Conservation (phyloP, 2,888 invertebrate species). For the Ptychoptera albimana region DNA sequence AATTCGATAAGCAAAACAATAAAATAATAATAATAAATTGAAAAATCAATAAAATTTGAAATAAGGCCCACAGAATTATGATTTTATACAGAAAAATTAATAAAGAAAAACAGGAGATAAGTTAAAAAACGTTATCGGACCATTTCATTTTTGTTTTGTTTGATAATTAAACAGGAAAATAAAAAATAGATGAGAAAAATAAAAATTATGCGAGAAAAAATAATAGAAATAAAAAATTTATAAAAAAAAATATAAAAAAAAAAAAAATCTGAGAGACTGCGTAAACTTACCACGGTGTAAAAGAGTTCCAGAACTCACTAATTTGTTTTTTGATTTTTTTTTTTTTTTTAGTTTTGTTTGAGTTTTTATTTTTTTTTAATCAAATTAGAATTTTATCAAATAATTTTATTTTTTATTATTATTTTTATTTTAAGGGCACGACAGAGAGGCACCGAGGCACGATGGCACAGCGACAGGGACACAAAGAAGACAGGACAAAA, state of each 20-base stretch:
- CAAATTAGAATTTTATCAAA: slow-evolving; percentile 5
- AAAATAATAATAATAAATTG: too few species aligned
- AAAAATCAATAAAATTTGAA: too few species aligned
- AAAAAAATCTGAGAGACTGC: slow-evolving; percentile 27
- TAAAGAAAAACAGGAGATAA: too few species aligned
- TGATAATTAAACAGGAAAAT: too few species aligned
- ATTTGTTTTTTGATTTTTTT: slow-evolving; percentile 23
- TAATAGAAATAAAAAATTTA: slow-evolving; percentile 5
- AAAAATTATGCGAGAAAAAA: slow-evolving; percentile 1
- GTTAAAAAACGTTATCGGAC: too few species aligned
- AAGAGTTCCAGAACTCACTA: slow-evolving; percentile 98
- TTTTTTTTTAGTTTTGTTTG: slow-evolving; percentile 10
- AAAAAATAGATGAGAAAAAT: slow-evolving; percentile 4
- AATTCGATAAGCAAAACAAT: too few species aligned
- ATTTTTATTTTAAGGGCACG: slow-evolving; percentile 9
- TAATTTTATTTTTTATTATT: slow-evolving; percentile 16
- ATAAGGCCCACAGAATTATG: too few species aligned
- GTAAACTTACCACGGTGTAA: slow-evolving; percentile 91
- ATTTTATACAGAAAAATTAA: too few species aligned
- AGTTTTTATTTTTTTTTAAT: too few species aligned
- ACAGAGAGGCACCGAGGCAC: slow-evolving; percentile 28
- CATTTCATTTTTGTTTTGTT: too few species aligned
- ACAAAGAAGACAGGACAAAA: slow-evolving; percentile 32
- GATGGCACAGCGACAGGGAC: slow-evolving; percentile 28
- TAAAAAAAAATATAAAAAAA: slow-evolving; percentile 8